phyloP scores from a whole-genome alignment of 2,888 invertebrate species.

The Caenorhabditis wallacei region DNA sequence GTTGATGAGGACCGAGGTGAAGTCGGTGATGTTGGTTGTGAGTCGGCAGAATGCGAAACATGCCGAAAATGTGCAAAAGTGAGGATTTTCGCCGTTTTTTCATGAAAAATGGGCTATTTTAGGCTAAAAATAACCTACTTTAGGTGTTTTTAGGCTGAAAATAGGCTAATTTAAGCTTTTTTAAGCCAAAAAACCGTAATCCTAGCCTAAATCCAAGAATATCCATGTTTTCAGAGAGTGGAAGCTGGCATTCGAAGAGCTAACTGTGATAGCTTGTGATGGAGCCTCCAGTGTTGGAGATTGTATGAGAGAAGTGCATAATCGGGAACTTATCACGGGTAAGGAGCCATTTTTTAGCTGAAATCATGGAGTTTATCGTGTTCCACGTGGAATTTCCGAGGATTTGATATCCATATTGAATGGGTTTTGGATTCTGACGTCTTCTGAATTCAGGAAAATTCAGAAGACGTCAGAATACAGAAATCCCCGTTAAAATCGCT shows the following conservation, averaged over 20 bases:
- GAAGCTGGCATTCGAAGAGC: conserved; percentile 54
- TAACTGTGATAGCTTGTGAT: conserved; percentile 55
- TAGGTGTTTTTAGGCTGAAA: too few species aligned
- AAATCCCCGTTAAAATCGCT: too few species aligned
- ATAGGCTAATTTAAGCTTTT: too few species aligned
- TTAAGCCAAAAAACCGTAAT: too few species aligned
- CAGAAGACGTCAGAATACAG: too few species aligned
- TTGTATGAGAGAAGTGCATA: conserved; percentile 75
- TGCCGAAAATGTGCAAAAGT: conserved; percentile 54
- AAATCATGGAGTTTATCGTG: background rate
- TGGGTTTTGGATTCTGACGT: too few species aligned
- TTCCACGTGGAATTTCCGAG: too few species aligned
- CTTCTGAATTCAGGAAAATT: too few species aligned
- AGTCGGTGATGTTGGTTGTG: conserved; percentile 60
- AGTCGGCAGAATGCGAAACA: conserved; percentile 54
- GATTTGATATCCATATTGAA: too few species aligned
- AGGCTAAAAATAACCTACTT: too few species aligned
- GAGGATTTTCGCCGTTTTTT: background rate
- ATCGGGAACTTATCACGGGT: conserved; percentile 68
- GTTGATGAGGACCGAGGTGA: conserved; percentile 64
- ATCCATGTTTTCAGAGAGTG: conserved; percentile 52
- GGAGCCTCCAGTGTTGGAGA: conserved; percentile 75
- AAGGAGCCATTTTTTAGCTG: background rate
- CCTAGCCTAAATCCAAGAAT: background rate
- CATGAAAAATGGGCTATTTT: background rate